A percentile compares a stretch with the other conserved stretches of the same genome.
phyloP scores from a whole-genome alignment of 2,113 vertebrate species.

The Typhlomys cinereus region DNA sequence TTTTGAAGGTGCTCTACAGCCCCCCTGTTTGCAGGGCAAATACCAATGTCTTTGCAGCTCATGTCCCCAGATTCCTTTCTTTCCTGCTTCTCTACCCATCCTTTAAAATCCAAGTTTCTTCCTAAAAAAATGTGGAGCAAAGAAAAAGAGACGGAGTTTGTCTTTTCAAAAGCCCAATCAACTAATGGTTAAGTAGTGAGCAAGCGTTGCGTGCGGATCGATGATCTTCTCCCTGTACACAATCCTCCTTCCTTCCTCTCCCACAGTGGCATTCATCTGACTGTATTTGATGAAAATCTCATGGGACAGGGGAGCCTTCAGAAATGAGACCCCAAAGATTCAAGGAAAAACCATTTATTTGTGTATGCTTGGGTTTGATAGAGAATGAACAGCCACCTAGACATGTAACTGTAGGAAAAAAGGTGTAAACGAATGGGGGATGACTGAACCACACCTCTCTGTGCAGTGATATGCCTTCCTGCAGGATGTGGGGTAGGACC shows the following conservation, averaged over 20 bases:
- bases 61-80: neutral
- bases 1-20: too few relatives aligned
- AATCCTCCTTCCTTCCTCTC: neutral
- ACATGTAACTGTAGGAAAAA: neutral
- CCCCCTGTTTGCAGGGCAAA: too few relatives aligned
- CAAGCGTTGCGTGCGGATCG: neutral
- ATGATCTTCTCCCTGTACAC: neutral
- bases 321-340: neutral
- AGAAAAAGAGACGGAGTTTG: neutral
- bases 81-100: neutral
- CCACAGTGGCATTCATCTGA: neutral
- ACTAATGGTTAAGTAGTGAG: neutral
- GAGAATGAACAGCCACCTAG: neutral
- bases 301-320: neutral
- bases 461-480: neutral
- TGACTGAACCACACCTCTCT: neutral
- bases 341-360: neutral
- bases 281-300: neutral
- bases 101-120: conserved; percentile 31
- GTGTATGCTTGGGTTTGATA: neutral
- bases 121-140: neutral
- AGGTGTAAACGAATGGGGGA: too few relatives aligned
- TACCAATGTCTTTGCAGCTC: neutral
- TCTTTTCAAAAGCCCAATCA: neutral
- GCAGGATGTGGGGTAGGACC: neutral